These are phyloP conservation scores for Harpalus rufipes DNA, from an alignment of 2,888 invertebrate species.

Conservation along the genomic window DNA sequence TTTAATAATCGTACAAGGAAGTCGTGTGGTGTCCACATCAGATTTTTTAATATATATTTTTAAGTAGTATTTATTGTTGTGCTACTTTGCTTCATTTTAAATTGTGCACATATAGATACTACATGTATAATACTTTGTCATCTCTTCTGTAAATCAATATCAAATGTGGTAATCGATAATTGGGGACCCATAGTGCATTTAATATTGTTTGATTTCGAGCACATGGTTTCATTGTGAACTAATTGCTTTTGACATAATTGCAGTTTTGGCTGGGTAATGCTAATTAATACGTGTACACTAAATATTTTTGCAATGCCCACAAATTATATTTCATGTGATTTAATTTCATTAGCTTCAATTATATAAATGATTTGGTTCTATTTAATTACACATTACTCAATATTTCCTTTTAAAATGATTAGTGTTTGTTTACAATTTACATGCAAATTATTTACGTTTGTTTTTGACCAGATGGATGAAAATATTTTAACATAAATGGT, in stretches of 20 bases:
- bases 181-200: neutral
- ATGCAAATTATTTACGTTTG: neutral
- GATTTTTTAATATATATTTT: no score
- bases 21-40: no score
- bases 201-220: conserved; percentile 18
- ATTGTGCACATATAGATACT: no score
- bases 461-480: neutral
- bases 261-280: neutral
- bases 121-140: neutral
- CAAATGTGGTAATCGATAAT: neutral
- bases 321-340: conserved; percentile 5
- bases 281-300: conserved; percentile 2
- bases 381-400: neutral
- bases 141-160: neutral
- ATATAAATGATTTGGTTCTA: neutral
- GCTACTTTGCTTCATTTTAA: no score
- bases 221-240: conserved; percentile 34
- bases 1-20: no score
- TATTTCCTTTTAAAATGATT: neutral
- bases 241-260: conserved; percentile 44
- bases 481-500: no score
- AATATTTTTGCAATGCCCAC: conserved; percentile 1
- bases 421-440: neutral
- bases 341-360: conserved; percentile 15
- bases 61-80: no score